Evolutionary conservation across 2,797 vertebrate species (phyloP).

Genomic region (Dermochelys coriacea): DNA sequence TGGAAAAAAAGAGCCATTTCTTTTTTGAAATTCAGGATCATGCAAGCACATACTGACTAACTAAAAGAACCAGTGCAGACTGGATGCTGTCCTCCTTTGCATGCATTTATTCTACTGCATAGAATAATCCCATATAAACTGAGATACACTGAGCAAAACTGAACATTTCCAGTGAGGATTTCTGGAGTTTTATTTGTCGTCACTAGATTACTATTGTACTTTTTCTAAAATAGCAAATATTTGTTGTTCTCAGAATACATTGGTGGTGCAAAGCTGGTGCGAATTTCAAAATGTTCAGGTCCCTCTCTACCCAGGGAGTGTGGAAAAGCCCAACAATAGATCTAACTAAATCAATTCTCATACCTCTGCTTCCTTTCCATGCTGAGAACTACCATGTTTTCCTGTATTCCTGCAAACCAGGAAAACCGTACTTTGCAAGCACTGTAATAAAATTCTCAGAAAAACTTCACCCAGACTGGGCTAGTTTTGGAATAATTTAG

Average conservation of each 20-base stretch:
- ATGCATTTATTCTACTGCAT: not conserved
- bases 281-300: not conserved
- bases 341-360: not conserved
- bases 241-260: not conserved
- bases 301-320: not conserved
- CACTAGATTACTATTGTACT: not conserved
- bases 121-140: not conserved
- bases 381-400: not conserved
- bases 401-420: not conserved
- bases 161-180: not conserved
- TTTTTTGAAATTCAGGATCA: not conserved
- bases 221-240: not conserved
- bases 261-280: not conserved
- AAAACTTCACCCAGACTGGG: not conserved
- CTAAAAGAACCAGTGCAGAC: not conserved
- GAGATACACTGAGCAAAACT: not conserved
- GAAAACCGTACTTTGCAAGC: fast-evolving
- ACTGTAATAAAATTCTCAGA: not conserved
- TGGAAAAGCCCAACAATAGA: not conserved
- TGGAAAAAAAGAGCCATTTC: not conserved
- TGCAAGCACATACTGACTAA: not conserved
- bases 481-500: not conserved
- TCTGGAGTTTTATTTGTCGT: not conserved
- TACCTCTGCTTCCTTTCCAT: not conserved
- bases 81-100: not conserved